Conservation (phyloP, 2,113 vertebrate genomes). For the Vidua chalybeata region DNA sequence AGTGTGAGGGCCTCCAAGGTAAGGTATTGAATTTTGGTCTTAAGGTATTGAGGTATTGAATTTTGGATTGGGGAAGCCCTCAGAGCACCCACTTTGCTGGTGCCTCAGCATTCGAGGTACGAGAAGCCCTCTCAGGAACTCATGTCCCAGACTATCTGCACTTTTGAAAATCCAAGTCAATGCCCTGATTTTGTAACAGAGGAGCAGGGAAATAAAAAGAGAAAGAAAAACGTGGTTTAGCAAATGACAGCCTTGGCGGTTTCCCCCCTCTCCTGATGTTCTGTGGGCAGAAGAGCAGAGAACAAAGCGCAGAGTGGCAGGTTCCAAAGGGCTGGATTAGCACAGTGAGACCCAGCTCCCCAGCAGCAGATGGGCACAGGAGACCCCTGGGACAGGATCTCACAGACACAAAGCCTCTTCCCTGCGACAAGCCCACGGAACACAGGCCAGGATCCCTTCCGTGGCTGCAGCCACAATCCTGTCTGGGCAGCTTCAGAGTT, state of each 20-base stretch:
- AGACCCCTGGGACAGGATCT: not conserved
- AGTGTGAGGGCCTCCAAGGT: not conserved
- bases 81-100: not conserved
- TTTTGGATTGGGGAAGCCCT: not conserved
- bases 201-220: fast-evolving
- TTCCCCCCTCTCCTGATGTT: fast-evolving
- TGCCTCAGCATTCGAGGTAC: not conserved
- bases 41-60: not conserved
- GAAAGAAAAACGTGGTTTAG: not conserved
- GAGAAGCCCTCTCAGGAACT: not conserved
- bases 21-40: not conserved
- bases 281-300: not conserved
- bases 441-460: not conserved
- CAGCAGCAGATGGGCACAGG: conserved; percentile 36
- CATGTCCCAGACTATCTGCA: not conserved
- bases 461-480: not conserved
- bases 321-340: not conserved
- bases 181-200: not conserved
- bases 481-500: not conserved
- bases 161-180: not conserved
- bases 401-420: not conserved
- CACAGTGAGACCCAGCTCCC: not conserved
- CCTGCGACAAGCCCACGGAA: not conserved
- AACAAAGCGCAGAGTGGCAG: not conserved
- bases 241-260: fast-evolving